Percentiles rank a stretch among this genome's conserved stretches.
Conservation (phyloP, 2,113 vertebrate genomes). For the Thamnophis sirtalis region DNA sequence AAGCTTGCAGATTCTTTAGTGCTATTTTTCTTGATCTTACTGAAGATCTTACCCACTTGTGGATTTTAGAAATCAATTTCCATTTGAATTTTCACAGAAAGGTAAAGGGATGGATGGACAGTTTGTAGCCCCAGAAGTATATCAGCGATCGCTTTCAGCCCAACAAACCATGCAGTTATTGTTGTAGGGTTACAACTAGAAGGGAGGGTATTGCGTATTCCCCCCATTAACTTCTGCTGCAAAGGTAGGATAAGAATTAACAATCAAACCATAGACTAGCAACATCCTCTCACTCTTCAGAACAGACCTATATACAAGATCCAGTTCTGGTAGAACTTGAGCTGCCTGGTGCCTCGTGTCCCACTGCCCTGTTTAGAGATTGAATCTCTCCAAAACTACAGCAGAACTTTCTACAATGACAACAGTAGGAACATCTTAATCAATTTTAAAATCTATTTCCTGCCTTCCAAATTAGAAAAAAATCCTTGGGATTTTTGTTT, state of each 20-base stretch:
- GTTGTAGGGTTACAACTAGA: neutral
- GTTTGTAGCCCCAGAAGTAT: neutral
- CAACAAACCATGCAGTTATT: neutral
- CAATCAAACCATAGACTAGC: neutral
- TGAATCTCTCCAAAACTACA: neutral
- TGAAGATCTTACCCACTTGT: neutral
- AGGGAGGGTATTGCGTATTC: neutral
- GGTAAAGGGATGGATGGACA: neutral
- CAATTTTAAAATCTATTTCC: neutral
- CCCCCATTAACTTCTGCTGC: neutral
- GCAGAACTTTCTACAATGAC: neutral
- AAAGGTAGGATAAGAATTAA: neutral
- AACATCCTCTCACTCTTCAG: neutral
- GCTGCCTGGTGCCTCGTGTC: neutral
- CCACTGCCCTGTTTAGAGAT: neutral
- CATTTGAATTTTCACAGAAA: neutral
- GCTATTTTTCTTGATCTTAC: neutral
- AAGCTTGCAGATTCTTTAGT: neutral
- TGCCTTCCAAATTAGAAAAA: neutral
- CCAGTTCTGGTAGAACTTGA: neutral
- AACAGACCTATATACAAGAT: neutral
- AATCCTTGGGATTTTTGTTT: neutral
- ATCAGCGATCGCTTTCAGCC: neutral
- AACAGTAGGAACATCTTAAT: neutral
- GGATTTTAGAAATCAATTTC: neutral